These are phyloP conservation scores for Hirudinaria manillensis DNA, from an alignment of 2,888 invertebrate genomes.

Conservation along the genomic window DNA sequence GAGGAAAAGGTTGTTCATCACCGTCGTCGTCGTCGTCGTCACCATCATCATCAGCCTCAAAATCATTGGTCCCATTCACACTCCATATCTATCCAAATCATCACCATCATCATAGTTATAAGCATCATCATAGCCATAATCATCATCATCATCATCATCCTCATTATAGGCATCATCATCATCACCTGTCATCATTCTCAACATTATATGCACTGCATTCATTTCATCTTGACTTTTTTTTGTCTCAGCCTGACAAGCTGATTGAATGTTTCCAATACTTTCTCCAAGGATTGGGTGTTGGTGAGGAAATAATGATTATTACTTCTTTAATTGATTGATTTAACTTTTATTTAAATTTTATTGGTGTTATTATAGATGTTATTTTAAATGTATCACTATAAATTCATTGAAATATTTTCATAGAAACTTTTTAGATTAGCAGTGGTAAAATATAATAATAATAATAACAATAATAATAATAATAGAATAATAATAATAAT, in stretches of 20 bases:
- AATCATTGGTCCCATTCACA: neutral
- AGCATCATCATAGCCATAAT: neutral
- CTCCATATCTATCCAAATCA: no score
- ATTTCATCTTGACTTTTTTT: neutral
- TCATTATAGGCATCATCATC: neutral
- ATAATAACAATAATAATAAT: no score
- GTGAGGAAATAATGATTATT: conserved; percentile 44
- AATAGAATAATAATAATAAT: no score
- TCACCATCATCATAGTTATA: neutral
- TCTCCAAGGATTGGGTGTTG: conserved; percentile 77
- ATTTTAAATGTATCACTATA: neutral
- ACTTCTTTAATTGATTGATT: neutral
- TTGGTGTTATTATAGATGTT: neutral
- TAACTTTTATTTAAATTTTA: no score
- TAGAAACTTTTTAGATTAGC: no score
- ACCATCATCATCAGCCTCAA: conserved; percentile 24
- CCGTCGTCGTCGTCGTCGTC: conserved; percentile 16
- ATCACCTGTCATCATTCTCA: neutral
- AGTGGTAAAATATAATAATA: no score
- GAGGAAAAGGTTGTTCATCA: conserved; percentile 68
- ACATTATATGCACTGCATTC: neutral
- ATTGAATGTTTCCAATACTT: conserved; percentile 78
- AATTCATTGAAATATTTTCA: no score
- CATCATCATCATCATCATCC: neutral
- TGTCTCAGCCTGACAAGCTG: conserved; percentile 72